phyloP scores from a whole-genome alignment of 2,888 invertebrate genomes.

The Drosophila imparisetae region DNA sequence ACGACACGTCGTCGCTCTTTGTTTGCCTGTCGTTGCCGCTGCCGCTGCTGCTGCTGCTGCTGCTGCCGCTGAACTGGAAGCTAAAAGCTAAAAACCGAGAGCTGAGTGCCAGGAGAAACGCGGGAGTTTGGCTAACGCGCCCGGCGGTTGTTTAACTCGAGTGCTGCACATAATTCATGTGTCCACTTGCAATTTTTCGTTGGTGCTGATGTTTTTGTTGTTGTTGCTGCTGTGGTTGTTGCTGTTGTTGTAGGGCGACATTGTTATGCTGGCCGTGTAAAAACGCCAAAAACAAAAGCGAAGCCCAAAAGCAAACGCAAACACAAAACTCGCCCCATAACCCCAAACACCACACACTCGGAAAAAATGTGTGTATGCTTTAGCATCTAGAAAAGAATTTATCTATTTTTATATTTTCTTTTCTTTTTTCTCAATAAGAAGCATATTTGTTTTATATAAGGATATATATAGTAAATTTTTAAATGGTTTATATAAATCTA shows the following conservation, averaged over 20 bases:
- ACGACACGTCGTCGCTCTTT: conserved; percentile 54
- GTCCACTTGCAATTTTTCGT: conserved; percentile 80
- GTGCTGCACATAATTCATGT: conserved; percentile 81
- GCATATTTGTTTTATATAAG: neutral
- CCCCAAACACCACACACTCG: neutral
- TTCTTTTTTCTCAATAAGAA: neutral
- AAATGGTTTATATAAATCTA: neutral
- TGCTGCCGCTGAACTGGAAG: conserved; percentile 28
- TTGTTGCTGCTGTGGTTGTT: conserved; percentile 20
- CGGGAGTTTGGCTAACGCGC: conserved; percentile 47
- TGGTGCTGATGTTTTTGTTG: conserved; percentile 13
- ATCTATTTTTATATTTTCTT: neutral
- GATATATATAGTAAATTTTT: neutral
- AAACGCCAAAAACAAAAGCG: conserved; percentile 74
- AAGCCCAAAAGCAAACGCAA: conserved; percentile 49
- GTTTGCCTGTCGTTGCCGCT: conserved; percentile 53
- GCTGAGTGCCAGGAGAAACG: conserved; percentile 13
- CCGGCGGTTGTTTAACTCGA: conserved; percentile 79
- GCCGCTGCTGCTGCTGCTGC: conserved; percentile 4
- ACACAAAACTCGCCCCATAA: conserved; percentile 25
- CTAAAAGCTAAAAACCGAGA: conserved; percentile 33
- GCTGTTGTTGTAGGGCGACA: conserved; percentile 57
- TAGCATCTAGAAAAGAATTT: neutral
- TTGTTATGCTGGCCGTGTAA: conserved; percentile 78
- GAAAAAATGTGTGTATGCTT: neutral